These are phyloP conservation scores for Oophaga pumilio DNA, from an alignment of 2,113 vertebrate genomes.

Conservation along the genomic window DNA sequence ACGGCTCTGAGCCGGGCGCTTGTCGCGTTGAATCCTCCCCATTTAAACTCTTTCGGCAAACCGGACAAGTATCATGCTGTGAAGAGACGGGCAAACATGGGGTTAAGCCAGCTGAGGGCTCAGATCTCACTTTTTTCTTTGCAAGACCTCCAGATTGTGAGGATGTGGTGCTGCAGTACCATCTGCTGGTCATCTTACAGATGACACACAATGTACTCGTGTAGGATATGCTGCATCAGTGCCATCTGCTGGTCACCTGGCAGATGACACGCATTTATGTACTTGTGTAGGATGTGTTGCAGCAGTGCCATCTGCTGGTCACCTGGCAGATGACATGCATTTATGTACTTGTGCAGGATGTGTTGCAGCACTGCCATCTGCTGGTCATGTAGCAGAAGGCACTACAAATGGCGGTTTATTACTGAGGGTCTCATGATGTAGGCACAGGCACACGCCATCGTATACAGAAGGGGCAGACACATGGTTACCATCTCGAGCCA, in stretches of 20 bases:
- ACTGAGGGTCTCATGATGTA: too few species aligned
- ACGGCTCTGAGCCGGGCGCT: slow-evolving; percentile 68
- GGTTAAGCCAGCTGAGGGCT: background rate
- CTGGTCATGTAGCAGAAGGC: too few species aligned
- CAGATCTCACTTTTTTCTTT: background rate
- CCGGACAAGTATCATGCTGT: slow-evolving; percentile 97
- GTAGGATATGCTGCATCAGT: too few species aligned
- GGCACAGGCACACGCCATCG: too few species aligned
- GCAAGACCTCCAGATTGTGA: background rate
- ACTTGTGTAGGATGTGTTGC: background rate
- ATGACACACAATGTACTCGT: too few species aligned
- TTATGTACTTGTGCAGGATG: too few species aligned
- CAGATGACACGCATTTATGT: background rate
- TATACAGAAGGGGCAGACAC: too few species aligned
- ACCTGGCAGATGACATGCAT: too few species aligned
- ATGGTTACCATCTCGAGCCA: slow-evolving; percentile 94
- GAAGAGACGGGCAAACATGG: slow-evolving; percentile 54
- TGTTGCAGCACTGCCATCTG: too few species aligned
- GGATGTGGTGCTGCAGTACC: background rate
- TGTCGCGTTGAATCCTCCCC: slow-evolving; percentile 88
- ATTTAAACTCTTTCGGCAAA: slow-evolving; percentile 93
- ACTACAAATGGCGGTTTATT: background rate
- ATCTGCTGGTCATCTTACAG: too few species aligned
- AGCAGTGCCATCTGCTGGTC: too few species aligned
- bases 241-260: too few species aligned